Conservation (phyloP, 2,888 invertebrate genomes). For the Nymphalis urticae region DNA sequence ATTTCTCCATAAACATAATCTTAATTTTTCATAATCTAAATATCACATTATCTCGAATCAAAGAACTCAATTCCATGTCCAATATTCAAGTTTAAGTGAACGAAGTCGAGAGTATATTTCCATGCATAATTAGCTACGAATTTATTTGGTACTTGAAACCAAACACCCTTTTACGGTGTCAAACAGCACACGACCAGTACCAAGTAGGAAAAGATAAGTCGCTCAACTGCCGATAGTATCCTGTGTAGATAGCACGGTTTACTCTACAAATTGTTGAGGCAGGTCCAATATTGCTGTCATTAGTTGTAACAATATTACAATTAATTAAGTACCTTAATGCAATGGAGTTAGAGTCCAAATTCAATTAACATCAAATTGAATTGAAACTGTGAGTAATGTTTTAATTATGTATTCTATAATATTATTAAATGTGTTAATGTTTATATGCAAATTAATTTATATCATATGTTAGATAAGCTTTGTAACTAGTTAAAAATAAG, state of each 20-base stretch:
- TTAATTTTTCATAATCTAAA: too few species aligned
- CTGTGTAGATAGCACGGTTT: constrained; percentile 63
- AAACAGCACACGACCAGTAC: constrained; percentile 40
- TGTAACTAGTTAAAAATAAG: neutral
- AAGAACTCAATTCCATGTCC: neutral
- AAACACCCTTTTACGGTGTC: constrained; percentile 24
- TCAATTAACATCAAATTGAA: neutral
- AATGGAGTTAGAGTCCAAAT: neutral
- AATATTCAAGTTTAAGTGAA: neutral
- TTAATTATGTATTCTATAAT: neutral
- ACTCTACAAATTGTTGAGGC: constrained; percentile 55
- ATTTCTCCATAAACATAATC: too few species aligned
- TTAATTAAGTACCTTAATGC: neutral
- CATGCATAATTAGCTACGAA: neutral
- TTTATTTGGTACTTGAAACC: constrained; percentile 9
- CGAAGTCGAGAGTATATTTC: too few species aligned
- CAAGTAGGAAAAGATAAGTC: constrained; percentile 59
- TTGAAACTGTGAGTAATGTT: neutral
- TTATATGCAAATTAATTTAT: neutral
- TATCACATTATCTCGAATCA: neutral
- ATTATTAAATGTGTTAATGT: constrained; percentile 5
- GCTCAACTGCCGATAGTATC: constrained; percentile 50
- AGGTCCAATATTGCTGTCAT: constrained; percentile 30
- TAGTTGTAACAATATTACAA: neutral
- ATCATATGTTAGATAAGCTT: neutral